phyloP scores from a whole-genome alignment of 2,113 vertebrate genomes.

The Phasianus colchicus region DNA sequence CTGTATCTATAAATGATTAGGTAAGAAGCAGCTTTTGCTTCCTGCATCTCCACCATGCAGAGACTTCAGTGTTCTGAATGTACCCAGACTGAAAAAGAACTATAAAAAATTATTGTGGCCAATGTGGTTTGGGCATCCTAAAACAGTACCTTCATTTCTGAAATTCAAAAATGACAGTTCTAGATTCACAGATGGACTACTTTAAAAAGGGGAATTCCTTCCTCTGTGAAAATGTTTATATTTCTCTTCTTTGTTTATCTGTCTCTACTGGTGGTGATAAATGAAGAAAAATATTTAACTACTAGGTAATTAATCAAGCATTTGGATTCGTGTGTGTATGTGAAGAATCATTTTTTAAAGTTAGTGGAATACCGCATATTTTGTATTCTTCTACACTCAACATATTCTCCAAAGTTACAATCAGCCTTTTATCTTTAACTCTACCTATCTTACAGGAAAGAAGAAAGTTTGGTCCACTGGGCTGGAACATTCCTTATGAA shows the following conservation, averaged over 20 bases:
- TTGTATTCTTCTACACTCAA: neutral
- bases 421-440: neutral
- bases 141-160: neutral
- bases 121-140: neutral
- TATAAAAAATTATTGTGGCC: neutral
- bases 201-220: neutral
- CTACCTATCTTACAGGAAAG: slow-evolving; percentile 77
- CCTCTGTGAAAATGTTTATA: neutral
- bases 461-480: slow-evolving; percentile 85
- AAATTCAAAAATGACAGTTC: neutral
- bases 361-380: neutral
- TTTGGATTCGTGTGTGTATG: neutral
- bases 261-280: neutral
- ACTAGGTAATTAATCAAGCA: neutral
- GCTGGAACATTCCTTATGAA: slow-evolving; percentile 90
- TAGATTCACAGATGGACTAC: neutral
- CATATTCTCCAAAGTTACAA: neutral
- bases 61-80: neutral
- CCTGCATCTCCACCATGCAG: neutral
- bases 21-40: neutral
- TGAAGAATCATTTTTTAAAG: neutral
- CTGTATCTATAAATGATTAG: neutral
- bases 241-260: neutral
- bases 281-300: neutral
- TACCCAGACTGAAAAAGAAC: neutral